Base-by-base conservation (phyloP, 2,113 vertebrate genomes). In the Odontesthes bonariensis region DNA sequence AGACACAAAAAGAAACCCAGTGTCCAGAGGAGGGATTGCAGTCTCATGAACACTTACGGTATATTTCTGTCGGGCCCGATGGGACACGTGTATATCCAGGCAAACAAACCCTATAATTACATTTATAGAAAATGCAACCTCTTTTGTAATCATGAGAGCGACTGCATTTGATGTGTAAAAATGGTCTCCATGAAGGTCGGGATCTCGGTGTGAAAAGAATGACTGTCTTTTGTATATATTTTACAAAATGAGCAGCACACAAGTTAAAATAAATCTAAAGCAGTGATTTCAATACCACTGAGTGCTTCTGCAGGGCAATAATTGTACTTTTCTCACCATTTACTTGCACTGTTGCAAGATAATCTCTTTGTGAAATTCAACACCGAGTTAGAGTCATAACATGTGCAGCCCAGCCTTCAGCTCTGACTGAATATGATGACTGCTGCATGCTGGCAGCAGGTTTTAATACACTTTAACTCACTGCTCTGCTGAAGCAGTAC, bases 381-480 rank as follows among this genome's bases (percentile, higher is more conserved):
- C 6, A 12, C 35, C n/a, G 6, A 14, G 20, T 44, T 55, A 23
- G 44, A 46, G 20, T 69, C 65, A 27, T 32, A 69, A 46, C 76
- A 73, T 22, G 42, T 65, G 69, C 69, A 38, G 31, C 20, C 9
- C 27, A 27, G 27, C 27, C 38, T 69, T 58, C 33, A 46, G 65
- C 59, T 7, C 44, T 65, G 11, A 53, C 35, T 60, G 52, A 56
- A 63, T 61, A 17, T 58, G 57, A 63, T 69, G 66, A 79, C 66
- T 55, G 68, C 74, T 74, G 67, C 51, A 55, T 6, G 19, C 61
- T 73, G 72, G 85, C 75, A 67, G 73, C n/a, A 62, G 53, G 49
- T 83, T 87, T 87, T 77, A 82, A 77, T 69, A 56, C 61, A 63
- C 77, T 87, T 83, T 83, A 79, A 91, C 66, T 81, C 81, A 81